Percentiles rank a stretch among this genome's conserved stretches.
Conservation (phyloP, 2,888 invertebrate species). For the Morpho deidamia region DNA sequence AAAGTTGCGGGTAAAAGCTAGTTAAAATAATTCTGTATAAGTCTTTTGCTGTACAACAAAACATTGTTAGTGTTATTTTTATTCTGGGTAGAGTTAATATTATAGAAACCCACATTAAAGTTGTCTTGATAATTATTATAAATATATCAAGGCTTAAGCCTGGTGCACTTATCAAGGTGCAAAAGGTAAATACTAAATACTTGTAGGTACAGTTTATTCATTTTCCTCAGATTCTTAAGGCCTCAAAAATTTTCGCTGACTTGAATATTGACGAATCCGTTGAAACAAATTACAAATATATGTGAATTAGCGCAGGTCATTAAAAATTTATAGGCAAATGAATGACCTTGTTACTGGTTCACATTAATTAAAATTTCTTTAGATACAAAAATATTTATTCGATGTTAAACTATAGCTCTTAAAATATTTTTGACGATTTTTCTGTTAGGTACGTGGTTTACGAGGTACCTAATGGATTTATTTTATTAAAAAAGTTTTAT, state of each 20-base stretch:
- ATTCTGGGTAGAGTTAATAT: too few species aligned
- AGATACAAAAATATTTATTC: not conserved
- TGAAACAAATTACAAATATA: slow-evolving; percentile 3
- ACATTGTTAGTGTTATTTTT: too few species aligned
- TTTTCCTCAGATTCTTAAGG: slow-evolving; percentile 9
- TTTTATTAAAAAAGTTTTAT: too few species aligned
- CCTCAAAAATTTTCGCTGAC: slow-evolving; percentile 8
- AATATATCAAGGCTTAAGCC: not conserved
- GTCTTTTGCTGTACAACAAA: too few species aligned
- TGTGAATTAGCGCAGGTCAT: slow-evolving; percentile 4
- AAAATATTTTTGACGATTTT: too few species aligned
- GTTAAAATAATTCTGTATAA: too few species aligned
- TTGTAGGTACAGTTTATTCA: not conserved
- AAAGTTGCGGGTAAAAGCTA: too few species aligned
- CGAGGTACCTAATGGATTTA: too few species aligned
- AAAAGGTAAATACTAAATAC: slow-evolving; percentile 9
- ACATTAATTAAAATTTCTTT: slow-evolving; percentile 2
- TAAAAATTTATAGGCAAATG: slow-evolving; percentile 5
- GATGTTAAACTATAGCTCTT: not conserved
- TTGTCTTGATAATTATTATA: too few species aligned
- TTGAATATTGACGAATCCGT: slow-evolving; percentile 10
- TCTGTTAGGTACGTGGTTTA: too few species aligned
- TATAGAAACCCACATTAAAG: too few species aligned
- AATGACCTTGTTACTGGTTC: slow-evolving; percentile 1
- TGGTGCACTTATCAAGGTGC: slow-evolving; percentile 2